Evolutionary conservation across 2,888 invertebrate species (phyloP), one percentile per base, ranked within the genome.

Genomic region (Drosophila antonietae): DNA sequence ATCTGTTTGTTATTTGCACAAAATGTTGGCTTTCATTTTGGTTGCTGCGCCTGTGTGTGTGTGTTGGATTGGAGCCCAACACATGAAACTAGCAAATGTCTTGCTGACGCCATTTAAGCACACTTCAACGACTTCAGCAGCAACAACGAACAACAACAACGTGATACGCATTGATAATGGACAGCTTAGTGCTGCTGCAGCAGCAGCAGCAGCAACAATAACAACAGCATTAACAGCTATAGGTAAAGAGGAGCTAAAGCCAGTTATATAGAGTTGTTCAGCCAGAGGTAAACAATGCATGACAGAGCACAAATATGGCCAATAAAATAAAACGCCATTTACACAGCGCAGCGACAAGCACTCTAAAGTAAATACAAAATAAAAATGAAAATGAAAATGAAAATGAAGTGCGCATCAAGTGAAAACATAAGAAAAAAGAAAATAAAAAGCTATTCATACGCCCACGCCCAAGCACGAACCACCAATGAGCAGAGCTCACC

Each of bases 91-190:
- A 75, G 81, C 79, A 80, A 86, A 86, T 85, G 74, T 80, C 73
- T 81, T 62, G 67, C 79, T 83, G 90, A 89, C 89, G 90, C 90
- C 90, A 84, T 90, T 85, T 90, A 87, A 90, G 90, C 89, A 90
- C 89, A 90, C 90, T 84, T 88, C 90, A 83, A 63, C 77, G 73
- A 72, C 89, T 68, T 68, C 62, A 68, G 59, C 69, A 72, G 65
- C 81, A 43, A 77, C 15, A 39, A n/a, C 81, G 43, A 60, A 47
- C 60, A 78, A 81, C 60, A 57, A 72, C 84, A 82, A 90, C 89
- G 90, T 90, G 84, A 88, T 90, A 90, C 87, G 84, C 84, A 85
- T 85, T 85, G 90, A 85, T 90, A 90, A 90, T 85, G 90, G 73
- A 74, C 68, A 73, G 82, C 74, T 78, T 78, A 83, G 73, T 73